These are phyloP conservation scores for Diadegma fenestrale DNA, from an alignment of 2,888 invertebrate species.

Conservation along the genomic window DNA sequence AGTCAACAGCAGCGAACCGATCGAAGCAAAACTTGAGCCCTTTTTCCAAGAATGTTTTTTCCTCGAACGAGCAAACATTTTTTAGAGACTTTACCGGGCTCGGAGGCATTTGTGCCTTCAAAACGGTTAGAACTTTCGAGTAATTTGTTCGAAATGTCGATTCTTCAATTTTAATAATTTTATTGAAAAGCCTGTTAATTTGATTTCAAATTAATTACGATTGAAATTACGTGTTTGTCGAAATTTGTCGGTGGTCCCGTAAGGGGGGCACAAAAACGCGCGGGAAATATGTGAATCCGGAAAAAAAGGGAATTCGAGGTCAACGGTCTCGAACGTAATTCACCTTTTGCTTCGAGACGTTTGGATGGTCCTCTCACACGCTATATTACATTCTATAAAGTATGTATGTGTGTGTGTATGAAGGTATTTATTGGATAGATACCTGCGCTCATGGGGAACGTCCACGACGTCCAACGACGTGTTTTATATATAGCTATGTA, in stretches of 20 bases:
- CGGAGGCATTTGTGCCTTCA: neutral
- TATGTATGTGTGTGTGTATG: slow-evolving; percentile 21
- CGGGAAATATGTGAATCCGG: neutral
- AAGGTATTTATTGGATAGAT: slow-evolving; percentile 60
- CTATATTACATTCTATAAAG: slow-evolving; percentile 45
- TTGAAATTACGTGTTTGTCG: neutral
- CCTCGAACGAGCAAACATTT: neutral
- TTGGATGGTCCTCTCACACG: slow-evolving; percentile 47
- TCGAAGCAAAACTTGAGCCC: neutral
- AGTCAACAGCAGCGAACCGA: neutral
- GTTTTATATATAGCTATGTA: slow-evolving; percentile 33
- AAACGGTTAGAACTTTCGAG: neutral
- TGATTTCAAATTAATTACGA: neutral
- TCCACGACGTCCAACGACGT: slow-evolving; percentile 25
- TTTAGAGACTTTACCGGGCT: neutral
- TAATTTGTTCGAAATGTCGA: neutral
- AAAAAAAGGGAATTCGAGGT: slow-evolving; percentile 41
- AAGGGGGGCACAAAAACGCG: neutral
- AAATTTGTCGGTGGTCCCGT: neutral
- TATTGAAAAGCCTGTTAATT: neutral
- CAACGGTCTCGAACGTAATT: slow-evolving; percentile 60
- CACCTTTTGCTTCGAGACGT: slow-evolving; percentile 57
- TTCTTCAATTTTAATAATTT: neutral
- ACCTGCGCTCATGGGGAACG: slow-evolving; percentile 57
- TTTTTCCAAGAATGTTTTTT: neutral